Base-by-base conservation (phyloP, 92 coral and sea anemone species). In the Heliopora coerulea region DNA sequence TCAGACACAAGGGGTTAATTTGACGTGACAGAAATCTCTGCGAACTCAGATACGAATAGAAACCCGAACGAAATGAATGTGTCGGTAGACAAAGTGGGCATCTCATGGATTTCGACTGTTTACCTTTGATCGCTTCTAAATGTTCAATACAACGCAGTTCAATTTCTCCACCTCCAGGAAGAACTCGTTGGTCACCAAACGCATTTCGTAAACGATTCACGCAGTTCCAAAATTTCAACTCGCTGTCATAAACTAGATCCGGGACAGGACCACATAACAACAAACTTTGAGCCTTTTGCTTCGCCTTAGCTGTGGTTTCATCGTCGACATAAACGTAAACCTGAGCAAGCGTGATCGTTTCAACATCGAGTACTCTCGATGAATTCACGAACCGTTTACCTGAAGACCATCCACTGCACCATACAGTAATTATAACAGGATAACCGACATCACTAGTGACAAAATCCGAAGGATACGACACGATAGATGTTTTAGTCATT, bases 91-190 rank as follows among this genome's bases (percentile, higher is more conserved):
- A n/a, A n/a, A n/a, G n/a, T n/a, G n/a, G n/a, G n/a, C n/a, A n/a
- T n/a, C n/a, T 25, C 42, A 41, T 8, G 40, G 54, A 66, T 9
- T 5, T 31, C 41, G 54, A 54, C 28, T 56, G 42, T 32, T 56
- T 31, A 49, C 60, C 64, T 60, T 49, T 66, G 39, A 75, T 48
- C 20, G 50, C 25, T 48, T 46, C 64, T 32, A 82, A 66, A 61
- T 82, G 77, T 40, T 65, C 57, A 20, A 90, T 78, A 54, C 99
- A 95, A 41, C 83, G 79, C 27, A 68, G 26, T 48, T 95, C 99
- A 25, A 86, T 57, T 10, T 54, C 82, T 57, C 99, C 96, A 9
- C 88, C 95, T 52, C 99, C 99, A 32, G 95, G 96, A 52, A 95
- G 64, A 56, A 90, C 88, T 49, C 78, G 76, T 40, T 80, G 78